Evolutionary conservation across 37 sponge, comb jelly and placozoan genomes (phyloP).

Genomic region (Bolinopsis microptera): DNA sequence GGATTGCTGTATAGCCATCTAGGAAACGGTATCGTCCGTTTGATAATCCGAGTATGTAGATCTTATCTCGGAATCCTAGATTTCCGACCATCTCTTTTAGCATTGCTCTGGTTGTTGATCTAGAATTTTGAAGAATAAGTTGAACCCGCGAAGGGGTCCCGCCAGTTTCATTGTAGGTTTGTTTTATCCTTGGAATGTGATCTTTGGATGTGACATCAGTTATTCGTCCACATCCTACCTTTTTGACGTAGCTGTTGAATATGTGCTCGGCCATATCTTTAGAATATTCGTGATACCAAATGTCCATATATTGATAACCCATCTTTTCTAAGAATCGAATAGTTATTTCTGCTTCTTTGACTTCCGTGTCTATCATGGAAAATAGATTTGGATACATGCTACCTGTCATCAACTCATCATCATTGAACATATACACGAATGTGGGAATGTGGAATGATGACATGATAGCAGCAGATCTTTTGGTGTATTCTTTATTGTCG

Average conservation of each 20-base stretch:
- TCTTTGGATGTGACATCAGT: not conserved
- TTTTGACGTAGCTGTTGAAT: not conserved
- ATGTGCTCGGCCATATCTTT: conserved; percentile 23
- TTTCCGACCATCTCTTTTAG: not conserved
- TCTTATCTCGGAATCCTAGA: conserved; percentile 25
- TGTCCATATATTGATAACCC: conserved; percentile 20
- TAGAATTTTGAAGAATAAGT: not conserved
- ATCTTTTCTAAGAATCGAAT: not conserved
- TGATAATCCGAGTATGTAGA: conserved; percentile 6
- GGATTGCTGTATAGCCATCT: not conserved
- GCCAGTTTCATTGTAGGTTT: not conserved
- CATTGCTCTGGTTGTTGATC: not conserved
- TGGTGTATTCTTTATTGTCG: not conserved
- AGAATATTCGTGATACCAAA: conserved; percentile 51
- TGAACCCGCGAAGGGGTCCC: conserved; percentile 20
- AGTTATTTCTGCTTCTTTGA: not conserved
- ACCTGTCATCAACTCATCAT: conserved; percentile 12
- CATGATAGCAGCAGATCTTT: not conserved
- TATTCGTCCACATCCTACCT: conserved; percentile 13
- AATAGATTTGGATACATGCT: not conserved
- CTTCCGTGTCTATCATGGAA: conserved; percentile 43
- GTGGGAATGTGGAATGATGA: conserved; percentile 17
- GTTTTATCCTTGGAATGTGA: not conserved
- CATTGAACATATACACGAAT: conserved; percentile 31
- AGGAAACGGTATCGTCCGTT: not conserved